Percentiles rank a stretch among this genome's conserved stretches.
phyloP scores from a whole-genome alignment of 2,888 invertebrate species.

The Sarcophaga subvicina region DNA sequence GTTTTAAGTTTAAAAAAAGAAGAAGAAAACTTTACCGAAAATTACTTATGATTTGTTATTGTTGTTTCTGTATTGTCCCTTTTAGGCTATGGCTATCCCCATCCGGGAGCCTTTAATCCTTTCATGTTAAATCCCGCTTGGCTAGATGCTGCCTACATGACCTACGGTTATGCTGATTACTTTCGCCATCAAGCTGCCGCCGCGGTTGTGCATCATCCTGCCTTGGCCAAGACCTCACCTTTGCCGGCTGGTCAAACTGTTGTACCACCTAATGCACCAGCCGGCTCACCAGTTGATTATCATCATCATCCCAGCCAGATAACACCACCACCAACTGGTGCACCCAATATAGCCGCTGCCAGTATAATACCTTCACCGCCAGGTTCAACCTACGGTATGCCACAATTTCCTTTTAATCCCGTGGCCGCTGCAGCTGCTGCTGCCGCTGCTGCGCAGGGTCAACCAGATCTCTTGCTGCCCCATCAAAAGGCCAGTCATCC shows the following conservation, averaged over 20 bases:
- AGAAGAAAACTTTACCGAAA: background rate
- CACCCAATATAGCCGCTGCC: constrained; percentile 62
- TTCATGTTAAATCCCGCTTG: constrained; percentile 92
- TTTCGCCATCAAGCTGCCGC: constrained; percentile 84
- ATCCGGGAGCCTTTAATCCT: constrained; percentile 89
- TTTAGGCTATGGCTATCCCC: constrained; percentile 91
- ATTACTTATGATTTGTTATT: background rate
- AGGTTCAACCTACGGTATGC: constrained; percentile 81
- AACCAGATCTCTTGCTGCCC: constrained; percentile 82
- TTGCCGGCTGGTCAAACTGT: constrained; percentile 75
- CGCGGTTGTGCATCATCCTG: constrained; percentile 82
- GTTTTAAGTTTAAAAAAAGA: constrained; percentile 43
- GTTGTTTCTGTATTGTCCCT: constrained; percentile 64
- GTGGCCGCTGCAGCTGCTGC: constrained; percentile 79
- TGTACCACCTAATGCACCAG: constrained; percentile 63
- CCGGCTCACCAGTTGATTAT: constrained; percentile 69
- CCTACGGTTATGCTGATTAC: constrained; percentile 89
- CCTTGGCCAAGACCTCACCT: constrained; percentile 85
- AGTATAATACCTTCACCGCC: constrained; percentile 84
- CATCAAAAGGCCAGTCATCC: constrained; percentile 78
- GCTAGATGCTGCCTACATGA: constrained; percentile 92
- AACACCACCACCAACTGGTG: constrained; percentile 71
- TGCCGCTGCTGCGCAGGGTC: constrained; percentile 70
- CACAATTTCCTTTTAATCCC: constrained; percentile 83
- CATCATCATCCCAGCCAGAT: constrained; percentile 70